phyloP scores from a whole-genome alignment of 2,113 vertebrate genomes.

The Pipra filicauda region DNA sequence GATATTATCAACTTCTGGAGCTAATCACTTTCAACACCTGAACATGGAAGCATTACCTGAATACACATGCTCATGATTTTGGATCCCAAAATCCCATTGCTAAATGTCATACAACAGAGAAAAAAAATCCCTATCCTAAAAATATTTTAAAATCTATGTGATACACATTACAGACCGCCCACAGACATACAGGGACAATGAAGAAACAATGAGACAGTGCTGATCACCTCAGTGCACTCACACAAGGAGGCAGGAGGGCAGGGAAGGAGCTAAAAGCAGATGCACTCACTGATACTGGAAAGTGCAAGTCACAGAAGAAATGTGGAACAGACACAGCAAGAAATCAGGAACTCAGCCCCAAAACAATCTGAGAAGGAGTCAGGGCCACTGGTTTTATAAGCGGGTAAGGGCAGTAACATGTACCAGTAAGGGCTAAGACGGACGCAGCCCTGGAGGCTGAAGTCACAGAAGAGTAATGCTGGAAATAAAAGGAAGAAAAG shows the following conservation, averaged over 20 bases:
- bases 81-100: not conserved
- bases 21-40: not conserved
- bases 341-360: not conserved
- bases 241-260: not conserved
- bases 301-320: not conserved
- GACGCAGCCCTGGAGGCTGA: not conserved
- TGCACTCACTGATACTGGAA: rapidly evolving
- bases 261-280: not conserved
- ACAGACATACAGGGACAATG: rapidly evolving
- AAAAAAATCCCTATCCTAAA: not conserved
- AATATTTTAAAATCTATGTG: not conserved
- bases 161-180: not conserved
- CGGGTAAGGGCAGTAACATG: not conserved
- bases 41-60: not conserved
- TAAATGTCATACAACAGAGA: not conserved
- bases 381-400: not conserved
- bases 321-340: not conserved
- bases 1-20: not conserved
- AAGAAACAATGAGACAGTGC: rapidly evolving
- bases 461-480: not conserved
- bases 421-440: not conserved
- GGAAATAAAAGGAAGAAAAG: not conserved
- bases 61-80: not conserved
- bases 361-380: not conserved
- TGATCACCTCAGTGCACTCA: not conserved